Base-by-base conservation (phyloP, 2,113 vertebrate species). In the Myocastor coypus region DNA sequence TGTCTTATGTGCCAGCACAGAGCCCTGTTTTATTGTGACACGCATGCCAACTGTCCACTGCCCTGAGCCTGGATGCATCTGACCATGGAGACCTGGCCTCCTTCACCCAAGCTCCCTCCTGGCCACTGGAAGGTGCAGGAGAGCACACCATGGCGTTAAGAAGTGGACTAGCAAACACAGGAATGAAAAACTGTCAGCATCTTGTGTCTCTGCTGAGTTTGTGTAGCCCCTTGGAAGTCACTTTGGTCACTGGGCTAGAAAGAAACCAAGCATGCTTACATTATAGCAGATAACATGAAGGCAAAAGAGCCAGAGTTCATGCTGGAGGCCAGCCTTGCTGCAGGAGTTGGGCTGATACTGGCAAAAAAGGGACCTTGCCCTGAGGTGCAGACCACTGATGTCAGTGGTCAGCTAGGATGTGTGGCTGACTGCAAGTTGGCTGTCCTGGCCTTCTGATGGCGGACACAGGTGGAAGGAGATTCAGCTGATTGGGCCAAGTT, bases 1-100 rank as follows among this genome's bases (percentile, higher is more conserved):
- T 3, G 0, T 2, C 1, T 52, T 89, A 8, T 9, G 1, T 0
- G 12, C 12, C 20, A 52, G 17, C 16, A 4, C 1, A 26, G n/a
- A 32, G 16, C 11, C 61, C 34, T 0, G 0, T 4, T 0, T 81
- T 75, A 42, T 87, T 11, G 7, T 50, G 73, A 80, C n/a, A 71
- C 30, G 32, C 32, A 28, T 5, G 17, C 5, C 1, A 0, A 17
- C 14, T 0, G 12, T 22, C 59, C 30, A 20, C 46, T 17, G 68
- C 40, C 46, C 19, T 83, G 34, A 92, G 75, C 75, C 69, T 52
- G n/a, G 46, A 13, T 0, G 55, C 37, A 7, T 64, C 22, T 19
- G 40, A 80, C 50, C 28, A 8, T 40, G 81, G 42, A 40, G 80
- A 75, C 61, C 3, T 0, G 42, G n/a, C 52, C 55, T 73, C 55